Evolutionary conservation across 2,113 vertebrate species (phyloP).

Genomic region (Halichoerus grypus): DNA sequence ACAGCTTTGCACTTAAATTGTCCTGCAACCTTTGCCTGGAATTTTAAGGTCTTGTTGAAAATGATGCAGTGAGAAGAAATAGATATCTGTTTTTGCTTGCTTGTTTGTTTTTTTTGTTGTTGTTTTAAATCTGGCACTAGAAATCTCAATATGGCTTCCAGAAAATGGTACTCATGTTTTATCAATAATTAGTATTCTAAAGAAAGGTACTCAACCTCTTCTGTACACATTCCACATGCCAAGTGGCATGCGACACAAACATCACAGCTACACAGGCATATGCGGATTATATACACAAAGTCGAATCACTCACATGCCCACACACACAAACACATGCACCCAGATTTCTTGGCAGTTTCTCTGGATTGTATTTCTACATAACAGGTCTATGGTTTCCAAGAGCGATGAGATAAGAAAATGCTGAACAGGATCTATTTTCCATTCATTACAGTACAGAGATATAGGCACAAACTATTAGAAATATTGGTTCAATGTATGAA

Average conservation of each 20-base stretch:
- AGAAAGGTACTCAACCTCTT: slow-evolving; percentile 60
- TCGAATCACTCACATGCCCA: not conserved
- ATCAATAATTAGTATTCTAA: slow-evolving; percentile 60
- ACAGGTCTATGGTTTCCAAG: not conserved
- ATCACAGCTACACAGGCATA: slow-evolving; percentile 50
- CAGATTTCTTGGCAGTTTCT: slow-evolving; percentile 47
- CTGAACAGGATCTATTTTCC: not conserved
- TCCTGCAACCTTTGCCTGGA: not conserved
- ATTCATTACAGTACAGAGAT: not conserved
- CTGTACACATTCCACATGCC: not conserved
- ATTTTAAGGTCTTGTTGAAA: slow-evolving; percentile 13
- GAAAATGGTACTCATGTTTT: slow-evolving; percentile 42
- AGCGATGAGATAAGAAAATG: slow-evolving; percentile 9
- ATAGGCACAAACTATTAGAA: not conserved
- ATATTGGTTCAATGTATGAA: not conserved
- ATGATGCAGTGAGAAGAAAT: not conserved
- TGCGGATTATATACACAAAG: slow-evolving; percentile 3
- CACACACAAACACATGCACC: not conserved
- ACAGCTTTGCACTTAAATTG: not conserved
- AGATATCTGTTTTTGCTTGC: not conserved
- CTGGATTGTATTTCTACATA: slow-evolving; percentile 49
- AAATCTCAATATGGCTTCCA: slow-evolving; percentile 19
- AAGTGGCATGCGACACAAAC: slow-evolving; percentile 50
- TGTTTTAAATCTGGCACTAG: slow-evolving; percentile 15
- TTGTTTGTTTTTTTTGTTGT: slow-evolving; percentile 15